Evolutionary conservation across 1,140 invertebrate species (phyloP), one percentile per base, ranked within the genome.

Genomic region (Mercenaria mercenaria): DNA sequence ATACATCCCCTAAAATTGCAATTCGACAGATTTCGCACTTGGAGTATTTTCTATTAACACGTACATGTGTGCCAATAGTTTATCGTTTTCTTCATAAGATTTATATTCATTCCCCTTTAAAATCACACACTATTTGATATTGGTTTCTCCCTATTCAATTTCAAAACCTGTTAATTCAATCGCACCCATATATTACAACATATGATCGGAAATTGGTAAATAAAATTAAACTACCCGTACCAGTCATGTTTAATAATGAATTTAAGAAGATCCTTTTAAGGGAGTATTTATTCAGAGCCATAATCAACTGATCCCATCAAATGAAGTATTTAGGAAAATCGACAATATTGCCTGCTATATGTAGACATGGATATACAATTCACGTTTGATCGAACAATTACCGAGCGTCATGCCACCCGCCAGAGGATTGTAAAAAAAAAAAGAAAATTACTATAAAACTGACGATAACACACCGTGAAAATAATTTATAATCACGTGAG

Each of bases 321-420:
- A 39, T 72, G 67, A 72, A 72, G 67, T 72, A 72, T 72, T 72
- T 37, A 39, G n/a, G 67, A 72, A 72, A 39, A 4, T 72, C 67
- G 67, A 72, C 67, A 39, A 72, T 41, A 39, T 39, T 72, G 15
- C 34, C 39, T 39, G 10, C n/a, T 11, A 11, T 72, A 11, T 72
- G 67, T 72, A 72, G 67, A 72, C 67, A 72, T 10, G 1, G 32
- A 15, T 72, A 72, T 72, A 72, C 26, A 77, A 47, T 50, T 77
- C n/a, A 79, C 47, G 76, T 79, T 79, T 79, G 47, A 52, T 79
- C 47, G 76, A 29, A 52, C 20, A 79, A 37, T 79, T 52, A 79
- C 6, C 29, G 23, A 52, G 47, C 76, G 76, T n/a, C 76, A 79
- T 59, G n/a, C 76, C 47, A 79, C 47, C 76, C 76, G 76, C 37